phyloP scores from a whole-genome alignment of 2,797 vertebrate species.

The Distichodus sexfasciatus region DNA sequence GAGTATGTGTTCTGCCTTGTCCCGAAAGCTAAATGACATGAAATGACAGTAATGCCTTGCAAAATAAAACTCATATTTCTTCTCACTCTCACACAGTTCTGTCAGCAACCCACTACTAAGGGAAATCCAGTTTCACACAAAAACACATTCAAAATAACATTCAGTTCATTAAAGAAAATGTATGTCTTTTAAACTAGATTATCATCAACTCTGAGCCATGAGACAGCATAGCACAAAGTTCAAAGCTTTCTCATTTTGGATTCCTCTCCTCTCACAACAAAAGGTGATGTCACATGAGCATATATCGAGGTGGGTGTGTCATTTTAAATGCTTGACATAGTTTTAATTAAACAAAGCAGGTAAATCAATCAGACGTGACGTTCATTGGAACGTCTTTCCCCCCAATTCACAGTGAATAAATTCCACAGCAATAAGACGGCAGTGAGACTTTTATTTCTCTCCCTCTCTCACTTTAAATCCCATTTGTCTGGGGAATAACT shows the following conservation, averaged over 20 bases:
- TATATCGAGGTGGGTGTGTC: not conserved
- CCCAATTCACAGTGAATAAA: slow-evolving; percentile 32
- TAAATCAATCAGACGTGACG: slow-evolving; percentile 16
- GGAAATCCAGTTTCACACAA: no score
- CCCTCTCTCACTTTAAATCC: slow-evolving; percentile 40
- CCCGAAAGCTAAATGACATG: not conserved
- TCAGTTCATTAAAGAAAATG: no score
- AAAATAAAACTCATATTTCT: slow-evolving; percentile 61
- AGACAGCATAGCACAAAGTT: no score
- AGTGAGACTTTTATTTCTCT: slow-evolving; percentile 19
- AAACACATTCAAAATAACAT: no score
- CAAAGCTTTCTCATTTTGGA: no score
- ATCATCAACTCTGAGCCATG: no score
- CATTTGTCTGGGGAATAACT: slow-evolving; percentile 49
- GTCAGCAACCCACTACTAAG: slow-evolving; percentile 71
- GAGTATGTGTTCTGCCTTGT: slow-evolving; percentile 12
- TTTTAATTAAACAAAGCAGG: slow-evolving; percentile 21
- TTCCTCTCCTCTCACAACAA: no score
- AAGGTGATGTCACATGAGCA: no score
- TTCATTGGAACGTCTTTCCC: slow-evolving; percentile 33
- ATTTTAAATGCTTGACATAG: slow-evolving; percentile 17
- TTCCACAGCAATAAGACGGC: slow-evolving; percentile 51
- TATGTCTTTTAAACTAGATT: no score
- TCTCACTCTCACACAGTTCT: slow-evolving; percentile 69
- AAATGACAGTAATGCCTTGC: slow-evolving; percentile 61